Evolutionary conservation across 2,888 invertebrate genomes (phyloP).

Genomic region (Ormyrus rosae): DNA sequence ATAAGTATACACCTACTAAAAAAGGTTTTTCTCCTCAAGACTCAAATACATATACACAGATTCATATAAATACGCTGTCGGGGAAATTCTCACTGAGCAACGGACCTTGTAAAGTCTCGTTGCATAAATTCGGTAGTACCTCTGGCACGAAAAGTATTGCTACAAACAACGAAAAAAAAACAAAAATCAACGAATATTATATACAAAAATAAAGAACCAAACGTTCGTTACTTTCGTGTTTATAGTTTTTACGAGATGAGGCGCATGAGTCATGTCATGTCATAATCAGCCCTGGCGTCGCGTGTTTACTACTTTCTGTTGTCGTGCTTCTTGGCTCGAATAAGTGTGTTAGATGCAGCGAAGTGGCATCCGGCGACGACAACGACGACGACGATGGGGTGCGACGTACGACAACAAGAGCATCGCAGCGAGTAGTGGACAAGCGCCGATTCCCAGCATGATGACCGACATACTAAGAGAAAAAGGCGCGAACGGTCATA

Average conservation of each 20-base stretch:
- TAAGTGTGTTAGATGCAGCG: background rate
- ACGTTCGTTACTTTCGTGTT: conserved; percentile 56
- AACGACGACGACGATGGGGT: conserved; percentile 5
- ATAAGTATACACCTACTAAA: conserved; percentile 7
- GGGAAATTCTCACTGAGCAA: conserved; percentile 2
- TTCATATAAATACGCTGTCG: conserved; percentile 16
- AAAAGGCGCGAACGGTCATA: conserved; percentile 82
- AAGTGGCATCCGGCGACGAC: conserved; percentile 2
- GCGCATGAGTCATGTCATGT: conserved; percentile 73
- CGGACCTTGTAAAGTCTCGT: conserved; percentile 8
- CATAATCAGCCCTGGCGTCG: conserved; percentile 49
- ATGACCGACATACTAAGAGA: conserved; percentile 71
- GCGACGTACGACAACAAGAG: conserved; percentile 6
- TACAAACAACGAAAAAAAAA: background rate
- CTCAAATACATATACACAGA: conserved; percentile 29
- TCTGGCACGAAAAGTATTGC: background rate
- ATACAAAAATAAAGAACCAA: conserved; percentile 8
- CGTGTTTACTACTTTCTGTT: background rate
- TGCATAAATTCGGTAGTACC: background rate
- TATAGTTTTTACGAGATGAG: conserved; percentile 68
- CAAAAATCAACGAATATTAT: conserved; percentile 13
- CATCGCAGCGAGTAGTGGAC: background rate
- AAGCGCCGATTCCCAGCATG: background rate
- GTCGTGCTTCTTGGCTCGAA: background rate
- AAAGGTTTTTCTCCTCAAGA: conserved; percentile 29